Evolutionary conservation across 2,113 vertebrate genomes (phyloP), one percentile per base, ranked within the genome.

Genomic region (Donacobius atricapilla): DNA sequence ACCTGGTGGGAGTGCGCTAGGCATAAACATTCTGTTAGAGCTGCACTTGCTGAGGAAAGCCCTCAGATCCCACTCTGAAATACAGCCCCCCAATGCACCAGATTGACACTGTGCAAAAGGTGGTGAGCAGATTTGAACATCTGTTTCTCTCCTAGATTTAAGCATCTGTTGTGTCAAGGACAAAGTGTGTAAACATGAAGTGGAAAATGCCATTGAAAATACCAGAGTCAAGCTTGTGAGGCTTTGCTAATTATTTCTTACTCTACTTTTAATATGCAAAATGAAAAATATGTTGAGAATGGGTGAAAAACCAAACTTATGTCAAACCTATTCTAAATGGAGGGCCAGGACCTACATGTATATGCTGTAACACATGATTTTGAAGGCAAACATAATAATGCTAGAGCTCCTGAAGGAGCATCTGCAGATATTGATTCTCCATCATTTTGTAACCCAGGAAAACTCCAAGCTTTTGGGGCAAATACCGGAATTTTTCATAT

Each of bases 151-250:
- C 9, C n/a, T 31, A 27, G 6, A 35, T 60, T 51, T 33, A 89
- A 71, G 15, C 33, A 63, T 25, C 28, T 53, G 28, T 24, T 65
- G 14, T 15, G 33, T 42, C 53, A 77, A 84, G 47, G 31, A 65
- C 0, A 2, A 68, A 60, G 6, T 1, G 3, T 31, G 0, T 50
- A 64, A 75, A 40, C 71, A 45, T 3, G 6, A 35, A 63, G 39
- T 35, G 35, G 63, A 25, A 84, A 73, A 31, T 23, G 63, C 17
- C 11, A 27, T 2, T 47, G 57, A 56, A 92, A 90, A 69, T 25
- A 42, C 10, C 1, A 10, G 10, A 53, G 10, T 7, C 17, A 63
- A 86, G 13, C 17, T 39, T 58, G 14, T 2, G 6, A 83, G 24
- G 50, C 10, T 82, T 79, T 37, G 44, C 10, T 31, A 21, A 57